Base-by-base conservation (phyloP, 2,888 invertebrate genomes). In the Polydrusus pterygomalis region DNA sequence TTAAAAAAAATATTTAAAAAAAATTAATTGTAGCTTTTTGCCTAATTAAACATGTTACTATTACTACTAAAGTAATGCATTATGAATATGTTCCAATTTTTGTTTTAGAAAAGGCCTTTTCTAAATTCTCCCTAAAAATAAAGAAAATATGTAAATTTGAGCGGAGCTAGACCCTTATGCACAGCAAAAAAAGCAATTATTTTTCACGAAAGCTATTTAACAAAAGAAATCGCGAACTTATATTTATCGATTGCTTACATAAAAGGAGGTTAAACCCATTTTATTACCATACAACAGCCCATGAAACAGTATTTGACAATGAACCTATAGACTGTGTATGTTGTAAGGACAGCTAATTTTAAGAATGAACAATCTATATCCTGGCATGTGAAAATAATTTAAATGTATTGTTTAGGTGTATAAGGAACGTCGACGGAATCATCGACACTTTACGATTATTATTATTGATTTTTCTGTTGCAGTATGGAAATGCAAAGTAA, bases 401-500 rank as follows among this genome's bases (percentile, higher is more conserved):
- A n/a, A 54, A 54, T 54, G 7, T 5, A 25, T n/a, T 30, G 20
- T 54, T 54, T 25, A 54, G 30, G 8, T n/a, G n/a, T n/a, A n/a
- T 54, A n/a, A 54, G 20, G 11, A 30, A 25, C 8, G 30, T 30
- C 30, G 1, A 30, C 25, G 30, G 30, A 38, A 58, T 17, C 7
- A 7, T 38, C 34, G 2, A 15, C 20, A 2, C 58, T 38, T 58
- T 58, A 30, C 15, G 6, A 58, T 38, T 58, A 58, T 34, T 38
- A 58, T 38, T 7, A n/a, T 8, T 56, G 5, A 10, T 38, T 38
- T 65, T 77, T 72, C 79, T 75, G 58, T 82, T 83, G 15, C 79
- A 84, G 84, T 72, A 85, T 84, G 85, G 84, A 83, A 71, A 74
- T 81, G 69, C 81, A 82, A 79, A 76, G 81, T 71, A 82, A 79